A percentile compares a stretch with the other conserved stretches of the same genome.
Evolutionary conservation across 2,797 vertebrate genomes (phyloP).

Genomic region (Champsocephalus gunnari): DNA sequence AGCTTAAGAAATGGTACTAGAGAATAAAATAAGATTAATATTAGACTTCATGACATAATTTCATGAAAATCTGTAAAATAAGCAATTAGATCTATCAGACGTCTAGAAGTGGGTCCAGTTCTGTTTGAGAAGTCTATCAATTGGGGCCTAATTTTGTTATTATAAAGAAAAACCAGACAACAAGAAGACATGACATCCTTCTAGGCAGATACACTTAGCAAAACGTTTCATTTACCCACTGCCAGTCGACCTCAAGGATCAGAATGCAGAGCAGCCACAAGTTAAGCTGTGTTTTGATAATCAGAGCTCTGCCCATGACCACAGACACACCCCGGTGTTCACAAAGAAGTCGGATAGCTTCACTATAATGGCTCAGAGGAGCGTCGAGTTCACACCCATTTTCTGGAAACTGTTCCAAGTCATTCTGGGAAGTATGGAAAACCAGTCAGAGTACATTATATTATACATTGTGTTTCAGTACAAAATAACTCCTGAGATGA

Average conservation of each 20-base stretch:
- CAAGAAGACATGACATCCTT: conserved; percentile 9
- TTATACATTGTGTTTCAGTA: conserved; percentile 12
- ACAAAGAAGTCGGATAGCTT: conserved; percentile 50
- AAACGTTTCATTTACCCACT: conserved; percentile 21
- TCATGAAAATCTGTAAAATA: background rate
- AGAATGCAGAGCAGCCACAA: conserved; percentile 22
- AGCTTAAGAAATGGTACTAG: background rate
- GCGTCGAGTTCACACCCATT: conserved; percentile 44
- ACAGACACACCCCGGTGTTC: conserved; percentile 41
- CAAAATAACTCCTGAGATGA: background rate
- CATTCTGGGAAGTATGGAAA: background rate
- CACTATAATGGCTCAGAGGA: conserved; percentile 35
- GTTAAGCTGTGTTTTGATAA: conserved; percentile 48
- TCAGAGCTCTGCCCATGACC: conserved; percentile 31
- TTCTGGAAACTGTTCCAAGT: conserved; percentile 30
- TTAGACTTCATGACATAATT: background rate
- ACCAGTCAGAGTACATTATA: background rate
- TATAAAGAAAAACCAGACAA: background rate
- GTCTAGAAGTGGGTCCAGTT: background rate
- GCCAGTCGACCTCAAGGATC: conserved; percentile 30
- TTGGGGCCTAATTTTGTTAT: background rate
- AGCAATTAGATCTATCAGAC: background rate
- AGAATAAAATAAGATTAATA: background rate
- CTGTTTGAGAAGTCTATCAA: background rate
- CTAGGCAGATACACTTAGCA: no score